Percentiles rank a stretch among this genome's conserved stretches.
Evolutionary conservation across 2,113 vertebrate genomes (phyloP).

Genomic region (Datnioides undecimradiatus): DNA sequence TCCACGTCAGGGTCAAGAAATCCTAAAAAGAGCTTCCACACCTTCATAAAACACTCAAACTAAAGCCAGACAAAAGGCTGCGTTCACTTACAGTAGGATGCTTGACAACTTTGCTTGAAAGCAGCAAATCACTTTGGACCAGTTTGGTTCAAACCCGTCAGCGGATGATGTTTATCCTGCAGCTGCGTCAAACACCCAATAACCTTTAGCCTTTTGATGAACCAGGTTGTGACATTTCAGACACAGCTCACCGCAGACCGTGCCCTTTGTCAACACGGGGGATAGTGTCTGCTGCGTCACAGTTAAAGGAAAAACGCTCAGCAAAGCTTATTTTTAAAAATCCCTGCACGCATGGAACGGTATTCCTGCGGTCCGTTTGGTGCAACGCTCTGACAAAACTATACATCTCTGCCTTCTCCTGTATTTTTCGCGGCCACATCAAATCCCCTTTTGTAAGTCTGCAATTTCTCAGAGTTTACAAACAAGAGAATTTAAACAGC

Average conservation of each 20-base stretch:
- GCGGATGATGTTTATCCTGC: conserved; percentile 29
- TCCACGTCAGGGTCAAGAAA: conserved; percentile 9
- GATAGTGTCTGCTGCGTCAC: conserved; percentile 20
- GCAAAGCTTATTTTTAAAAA: neutral
- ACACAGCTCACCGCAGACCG: neutral
- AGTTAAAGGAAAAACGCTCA: neutral
- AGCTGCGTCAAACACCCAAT: conserved; percentile 44
- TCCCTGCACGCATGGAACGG: neutral
- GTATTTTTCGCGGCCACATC: conserved; percentile 47
- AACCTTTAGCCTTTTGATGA: conserved; percentile 38
- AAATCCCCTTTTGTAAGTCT: conserved; percentile 30
- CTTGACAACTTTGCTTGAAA: conserved; percentile 12
- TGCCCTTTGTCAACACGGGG: conserved; percentile 14
- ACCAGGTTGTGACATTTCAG: conserved; percentile 22
- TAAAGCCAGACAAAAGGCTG: conserved; percentile 30
- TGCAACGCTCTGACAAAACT: neutral
- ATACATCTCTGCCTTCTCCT: conserved; percentile 34
- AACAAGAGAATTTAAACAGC: conserved; percentile 69
- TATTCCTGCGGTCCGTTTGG: neutral
- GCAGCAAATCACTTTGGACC: neutral
- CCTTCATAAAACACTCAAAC: neutral
- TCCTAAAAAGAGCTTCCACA: neutral
- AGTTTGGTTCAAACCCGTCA: conserved; percentile 21
- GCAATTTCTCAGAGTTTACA: conserved; percentile 59
- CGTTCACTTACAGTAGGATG: conserved; percentile 16